These are phyloP conservation scores for Spinus pinus DNA, from an alignment of 2,797 vertebrate species.

Conservation along the genomic window DNA sequence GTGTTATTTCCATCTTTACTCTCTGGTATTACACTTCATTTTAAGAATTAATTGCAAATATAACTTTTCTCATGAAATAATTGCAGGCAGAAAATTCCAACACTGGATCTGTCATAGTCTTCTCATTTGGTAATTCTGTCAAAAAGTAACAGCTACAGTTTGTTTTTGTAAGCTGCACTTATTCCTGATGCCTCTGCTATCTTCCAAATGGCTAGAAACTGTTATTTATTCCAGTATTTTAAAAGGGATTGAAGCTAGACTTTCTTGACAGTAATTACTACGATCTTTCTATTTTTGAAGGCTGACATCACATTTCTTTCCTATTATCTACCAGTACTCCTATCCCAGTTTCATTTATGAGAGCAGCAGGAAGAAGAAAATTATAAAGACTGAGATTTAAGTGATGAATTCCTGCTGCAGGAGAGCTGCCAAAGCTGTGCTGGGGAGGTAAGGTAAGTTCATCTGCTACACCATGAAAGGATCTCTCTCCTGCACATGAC, in stretches of 20 bases:
- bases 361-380: not conserved
- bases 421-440: not conserved
- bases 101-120: not conserved
- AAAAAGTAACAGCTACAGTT: not conserved
- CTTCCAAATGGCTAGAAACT: slow-evolving; percentile 8
- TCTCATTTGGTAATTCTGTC: not conserved
- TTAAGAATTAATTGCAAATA: not conserved
- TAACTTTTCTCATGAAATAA: not conserved
- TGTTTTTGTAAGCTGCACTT: not conserved
- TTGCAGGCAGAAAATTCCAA: not conserved
- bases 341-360: not conserved
- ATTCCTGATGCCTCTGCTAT: not conserved
- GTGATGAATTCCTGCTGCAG: not conserved
- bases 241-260: not conserved
- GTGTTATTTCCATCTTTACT: not conserved
- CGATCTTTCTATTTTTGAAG: slow-evolving; percentile 36
- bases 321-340: slow-evolving; percentile 16
- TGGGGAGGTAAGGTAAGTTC: not conserved
- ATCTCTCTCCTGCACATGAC: not conserved
- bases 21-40: not conserved
- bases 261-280: slow-evolving; percentile 54
- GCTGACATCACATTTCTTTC: slow-evolving; percentile 26
- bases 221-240: slow-evolving; percentile 25
- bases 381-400: not conserved
- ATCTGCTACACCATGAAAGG: not conserved